Evolutionary conservation across 2,113 vertebrate genomes (phyloP).

Genomic region (Struthio camelus): DNA sequence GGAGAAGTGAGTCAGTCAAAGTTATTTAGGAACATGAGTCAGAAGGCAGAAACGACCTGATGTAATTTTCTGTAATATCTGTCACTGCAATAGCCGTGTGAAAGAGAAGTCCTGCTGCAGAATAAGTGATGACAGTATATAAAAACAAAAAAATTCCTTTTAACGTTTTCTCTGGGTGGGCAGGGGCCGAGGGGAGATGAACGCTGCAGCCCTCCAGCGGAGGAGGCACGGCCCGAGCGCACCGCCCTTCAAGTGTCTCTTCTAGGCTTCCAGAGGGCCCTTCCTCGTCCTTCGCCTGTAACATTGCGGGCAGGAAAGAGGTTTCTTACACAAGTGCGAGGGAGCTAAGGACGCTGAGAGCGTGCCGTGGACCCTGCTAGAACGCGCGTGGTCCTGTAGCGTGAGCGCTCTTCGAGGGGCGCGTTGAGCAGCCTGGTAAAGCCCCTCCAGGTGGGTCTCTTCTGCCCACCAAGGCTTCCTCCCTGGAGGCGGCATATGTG

Average conservation of each 20-base stretch:
- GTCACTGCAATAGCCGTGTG: fast-evolving
- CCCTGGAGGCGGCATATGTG: fast-evolving
- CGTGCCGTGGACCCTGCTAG: not conserved
- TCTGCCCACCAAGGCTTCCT: not conserved
- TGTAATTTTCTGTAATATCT: not conserved
- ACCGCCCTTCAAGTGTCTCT: no score
- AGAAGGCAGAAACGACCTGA: slow-evolving; percentile 23
- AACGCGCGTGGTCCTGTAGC: not conserved
- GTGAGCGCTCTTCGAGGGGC: not conserved
- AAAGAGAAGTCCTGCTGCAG: not conserved
- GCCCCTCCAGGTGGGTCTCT: not conserved
- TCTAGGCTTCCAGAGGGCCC: fast-evolving
- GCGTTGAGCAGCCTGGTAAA: not conserved
- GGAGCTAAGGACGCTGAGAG: fast-evolving
- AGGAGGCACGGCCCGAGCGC: not conserved
- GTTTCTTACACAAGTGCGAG: not conserved
- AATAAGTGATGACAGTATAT: not conserved
- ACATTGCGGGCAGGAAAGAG: not conserved
- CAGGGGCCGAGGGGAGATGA: slow-evolving; percentile 1
- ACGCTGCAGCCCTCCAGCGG: not conserved
- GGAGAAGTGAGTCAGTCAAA: slow-evolving; percentile 29
- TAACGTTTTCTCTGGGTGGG: slow-evolving; percentile 27
- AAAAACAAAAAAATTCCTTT: not conserved
- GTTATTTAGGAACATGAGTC: slow-evolving; percentile 46
- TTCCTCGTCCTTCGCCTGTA: fast-evolving